These are phyloP conservation scores for Oriolus oriolus DNA, from an alignment of 2,113 vertebrate species.

Conservation along the genomic window DNA sequence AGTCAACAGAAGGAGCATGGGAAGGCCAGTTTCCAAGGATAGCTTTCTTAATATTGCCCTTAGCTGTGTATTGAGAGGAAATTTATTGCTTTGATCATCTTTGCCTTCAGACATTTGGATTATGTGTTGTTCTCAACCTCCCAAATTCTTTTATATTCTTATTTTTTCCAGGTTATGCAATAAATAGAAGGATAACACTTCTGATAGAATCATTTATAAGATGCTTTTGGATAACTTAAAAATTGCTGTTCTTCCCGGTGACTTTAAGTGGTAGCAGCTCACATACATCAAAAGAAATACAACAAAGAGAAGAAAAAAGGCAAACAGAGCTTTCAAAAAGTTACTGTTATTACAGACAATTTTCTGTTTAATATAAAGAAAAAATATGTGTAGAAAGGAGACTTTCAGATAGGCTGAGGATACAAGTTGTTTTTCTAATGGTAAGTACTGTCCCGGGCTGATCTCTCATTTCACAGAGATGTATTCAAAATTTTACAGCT, in stretches of 20 bases:
- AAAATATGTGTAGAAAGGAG: background rate
- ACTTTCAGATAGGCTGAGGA: background rate
- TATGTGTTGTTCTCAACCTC: background rate
- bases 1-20: background rate
- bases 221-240: constrained; percentile 64
- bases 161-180: constrained; percentile 60
- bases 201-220: constrained; percentile 59
- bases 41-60: background rate
- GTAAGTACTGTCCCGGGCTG: background rate
- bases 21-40: background rate
- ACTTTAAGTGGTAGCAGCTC: background rate
- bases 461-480: background rate
- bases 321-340: constrained; percentile 33
- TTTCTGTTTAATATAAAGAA: background rate
- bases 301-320: constrained; percentile 50
- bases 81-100: background rate
- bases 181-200: constrained; percentile 52
- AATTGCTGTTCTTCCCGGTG: background rate
- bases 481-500: background rate
- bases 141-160: background rate
- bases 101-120: background rate
- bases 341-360: constrained; percentile 19
- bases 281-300: background rate
- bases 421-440: background rate
- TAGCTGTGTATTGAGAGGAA: background rate